Base-by-base conservation (phyloP, 2,113 vertebrate genomes). In the Anguilla japonica region DNA sequence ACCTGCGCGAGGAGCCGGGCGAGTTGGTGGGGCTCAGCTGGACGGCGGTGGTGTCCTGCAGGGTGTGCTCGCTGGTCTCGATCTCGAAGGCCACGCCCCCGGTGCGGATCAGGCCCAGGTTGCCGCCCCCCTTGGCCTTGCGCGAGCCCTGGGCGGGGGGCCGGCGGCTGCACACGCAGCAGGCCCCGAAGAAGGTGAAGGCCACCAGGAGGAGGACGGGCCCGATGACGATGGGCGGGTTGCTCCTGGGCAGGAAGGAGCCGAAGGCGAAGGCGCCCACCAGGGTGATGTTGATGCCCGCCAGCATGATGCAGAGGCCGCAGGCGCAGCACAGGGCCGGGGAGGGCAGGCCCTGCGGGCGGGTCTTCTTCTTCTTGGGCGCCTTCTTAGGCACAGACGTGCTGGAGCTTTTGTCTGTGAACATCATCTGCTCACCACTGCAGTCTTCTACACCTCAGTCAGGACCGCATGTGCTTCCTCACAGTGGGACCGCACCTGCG, bases 261-360 rank as follows among this genome's bases (percentile, higher is more conserved):
- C 96, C 95, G 8, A 97, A 97, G 8, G 97, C 96, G 81, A 99
- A 98, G 0, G 97, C 97, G 9, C 98, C 98, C 90, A 98, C 97
- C 79, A 99, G 91, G 14, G 98, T 99, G 93, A 99, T 97, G 95
- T 99, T 99, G 92, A 99, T 96, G 85, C 98, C 98, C 0, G 98
- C 98, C 20, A 99, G 93, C 96, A 99, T 96, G 93, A 97, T 95
- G 94, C 98, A 99, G 57, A 99, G 96, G 9, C 98, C 98, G 22
- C 98, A 99, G 71, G 98, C 97, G 0, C 98, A 99, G 94, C 98
- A 98, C 60, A 99, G 95, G 0, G 97, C 97, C 0, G 97, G 98
- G 0, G 97, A 98, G 0, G 97, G 97, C 14, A 97, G 93, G 40
- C 96, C 94, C 41, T 95, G 96, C 13, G 93, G 94, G 41, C 89